Evolutionary conservation across 2,888 invertebrate species (phyloP).

Genomic region (Athetis lepigone): DNA sequence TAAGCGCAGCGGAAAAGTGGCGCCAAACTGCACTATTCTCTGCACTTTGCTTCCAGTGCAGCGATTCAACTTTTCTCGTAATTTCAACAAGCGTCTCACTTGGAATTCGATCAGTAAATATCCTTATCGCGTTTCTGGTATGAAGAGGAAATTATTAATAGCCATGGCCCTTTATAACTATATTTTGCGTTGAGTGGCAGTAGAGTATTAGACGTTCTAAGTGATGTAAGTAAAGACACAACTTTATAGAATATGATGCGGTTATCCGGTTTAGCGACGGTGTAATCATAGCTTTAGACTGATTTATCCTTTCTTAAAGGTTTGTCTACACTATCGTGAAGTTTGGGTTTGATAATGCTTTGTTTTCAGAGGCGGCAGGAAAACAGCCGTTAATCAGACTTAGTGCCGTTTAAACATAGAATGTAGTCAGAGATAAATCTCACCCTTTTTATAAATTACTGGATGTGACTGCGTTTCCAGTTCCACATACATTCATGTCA

Average conservation of each 20-base stretch:
- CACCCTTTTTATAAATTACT: constrained; percentile 31
- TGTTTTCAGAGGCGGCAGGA: constrained; percentile 45
- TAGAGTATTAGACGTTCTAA: constrained; percentile 55
- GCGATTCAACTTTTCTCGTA: constrained; percentile 58
- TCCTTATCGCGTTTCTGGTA: constrained; percentile 67
- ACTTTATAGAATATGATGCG: constrained; percentile 73
- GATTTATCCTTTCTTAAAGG: constrained; percentile 55
- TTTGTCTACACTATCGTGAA: constrained; percentile 32
- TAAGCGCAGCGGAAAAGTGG: constrained; percentile 41
- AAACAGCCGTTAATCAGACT: constrained; percentile 35
- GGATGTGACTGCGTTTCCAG: constrained; percentile 7
- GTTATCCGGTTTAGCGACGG: constrained; percentile 69
- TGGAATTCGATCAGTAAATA: constrained; percentile 70
- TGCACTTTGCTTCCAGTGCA: constrained; percentile 30
- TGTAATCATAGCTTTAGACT: constrained; percentile 58
- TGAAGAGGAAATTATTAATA: constrained; percentile 69
- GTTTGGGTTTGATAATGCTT: constrained; percentile 52
- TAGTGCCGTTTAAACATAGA: constrained; percentile 33
- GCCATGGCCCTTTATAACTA: constrained; percentile 65
- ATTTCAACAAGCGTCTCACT: constrained; percentile 53
- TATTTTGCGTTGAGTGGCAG: constrained; percentile 70
- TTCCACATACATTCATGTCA: background rate
- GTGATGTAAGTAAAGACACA: constrained; percentile 69
- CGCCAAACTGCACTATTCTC: constrained; percentile 50
- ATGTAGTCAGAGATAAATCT: constrained; percentile 29